These are phyloP conservation scores for Lophotriccus pileatus DNA, from an alignment of 2,797 vertebrate species.

Conservation along the genomic window DNA sequence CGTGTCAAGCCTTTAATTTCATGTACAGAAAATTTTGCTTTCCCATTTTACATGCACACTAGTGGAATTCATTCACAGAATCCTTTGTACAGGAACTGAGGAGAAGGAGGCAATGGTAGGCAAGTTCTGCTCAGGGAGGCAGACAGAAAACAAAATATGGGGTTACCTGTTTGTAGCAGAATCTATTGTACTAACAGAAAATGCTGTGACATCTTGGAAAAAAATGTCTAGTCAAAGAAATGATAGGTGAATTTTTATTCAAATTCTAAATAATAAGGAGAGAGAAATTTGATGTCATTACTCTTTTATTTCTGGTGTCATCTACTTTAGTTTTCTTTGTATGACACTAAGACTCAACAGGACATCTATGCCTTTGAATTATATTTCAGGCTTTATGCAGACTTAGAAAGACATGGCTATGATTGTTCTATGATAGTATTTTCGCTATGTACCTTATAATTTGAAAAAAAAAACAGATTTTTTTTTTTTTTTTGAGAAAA, in stretches of 20 bases:
- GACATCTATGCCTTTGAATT: background rate
- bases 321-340: background rate
- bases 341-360: background rate
- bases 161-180: background rate
- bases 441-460: background rate
- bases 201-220: background rate
- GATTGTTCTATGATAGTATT: background rate
- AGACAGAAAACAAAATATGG: background rate
- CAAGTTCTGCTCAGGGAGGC: background rate
- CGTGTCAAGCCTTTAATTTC: background rate
- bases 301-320: background rate
- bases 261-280: background rate
- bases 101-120: background rate
- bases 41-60: background rate
- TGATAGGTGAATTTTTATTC: background rate
- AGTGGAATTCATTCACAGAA: background rate
- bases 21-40: background rate
- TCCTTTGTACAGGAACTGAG: background rate
- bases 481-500: background rate
- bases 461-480: background rate
- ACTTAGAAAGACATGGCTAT: background rate
- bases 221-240: background rate
- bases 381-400: background rate
- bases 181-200: background rate
- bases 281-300: background rate